phyloP scores from a whole-genome alignment of 2,888 invertebrate genomes.

The Amphipoea oculea region DNA sequence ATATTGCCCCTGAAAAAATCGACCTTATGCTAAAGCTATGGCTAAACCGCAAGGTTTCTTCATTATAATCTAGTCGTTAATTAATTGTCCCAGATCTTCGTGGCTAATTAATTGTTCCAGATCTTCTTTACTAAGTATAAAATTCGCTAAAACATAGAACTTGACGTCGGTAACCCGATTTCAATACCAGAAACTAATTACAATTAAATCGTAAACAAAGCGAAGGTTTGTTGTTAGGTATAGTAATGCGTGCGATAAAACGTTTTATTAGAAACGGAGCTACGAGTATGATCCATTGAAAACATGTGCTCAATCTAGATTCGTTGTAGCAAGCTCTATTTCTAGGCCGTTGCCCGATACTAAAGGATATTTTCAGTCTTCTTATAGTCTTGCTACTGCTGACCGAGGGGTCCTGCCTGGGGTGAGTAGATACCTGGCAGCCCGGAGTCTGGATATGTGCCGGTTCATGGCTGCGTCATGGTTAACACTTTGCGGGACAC shows the following conservation, averaged over 20 bases:
- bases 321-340: conserved; percentile 20
- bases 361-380: background rate
- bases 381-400: background rate
- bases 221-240: conserved; percentile 3
- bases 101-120: no score
- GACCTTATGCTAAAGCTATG: background rate
- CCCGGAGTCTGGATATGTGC: background rate
- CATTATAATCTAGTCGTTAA: background rate
- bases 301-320: conserved; percentile 38
- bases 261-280: conserved; percentile 19
- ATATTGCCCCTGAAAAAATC: background rate
- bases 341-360: background rate
- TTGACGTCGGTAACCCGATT: background rate
- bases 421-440: background rate
- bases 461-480: background rate
- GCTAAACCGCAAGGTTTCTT: background rate
- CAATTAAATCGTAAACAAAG: background rate
- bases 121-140: background rate
- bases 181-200: conserved; percentile 9
- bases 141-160: background rate
- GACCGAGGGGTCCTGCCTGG: background rate
- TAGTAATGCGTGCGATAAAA: conserved; percentile 22
- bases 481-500: no score
- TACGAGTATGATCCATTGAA: conserved; percentile 5
- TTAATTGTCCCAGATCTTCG: background rate